A percentile compares a stretch with the other conserved stretches of the same genome.
These are phyloP conservation scores for Liolophura sinensis DNA, from an alignment of 1,140 invertebrate species.

Conservation along the genomic window DNA sequence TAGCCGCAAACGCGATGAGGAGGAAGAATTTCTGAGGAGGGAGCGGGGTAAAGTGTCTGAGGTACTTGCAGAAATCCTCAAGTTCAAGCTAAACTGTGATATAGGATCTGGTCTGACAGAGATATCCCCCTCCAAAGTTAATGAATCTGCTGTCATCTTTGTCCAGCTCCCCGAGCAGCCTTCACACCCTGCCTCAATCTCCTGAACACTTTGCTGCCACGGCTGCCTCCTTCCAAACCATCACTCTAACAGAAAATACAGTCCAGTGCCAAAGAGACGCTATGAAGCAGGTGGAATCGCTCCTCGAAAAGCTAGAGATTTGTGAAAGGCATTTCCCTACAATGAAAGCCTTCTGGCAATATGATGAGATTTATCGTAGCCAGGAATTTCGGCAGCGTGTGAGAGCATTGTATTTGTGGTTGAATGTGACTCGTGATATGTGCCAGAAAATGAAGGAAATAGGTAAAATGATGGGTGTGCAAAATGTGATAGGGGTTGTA, in stretches of 20 bases:
- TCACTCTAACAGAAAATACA: slow-evolving; percentile 27
- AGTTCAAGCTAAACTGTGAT: slow-evolving; percentile 66
- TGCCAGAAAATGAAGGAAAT: slow-evolving; percentile 78
- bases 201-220: neutral
- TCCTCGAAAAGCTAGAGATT: slow-evolving; percentile 74
- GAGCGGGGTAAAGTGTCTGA: slow-evolving; percentile 72
- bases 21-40: slow-evolving; percentile 76
- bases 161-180: neutral
- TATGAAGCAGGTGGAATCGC: slow-evolving; percentile 71
- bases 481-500: slow-evolving; percentile 41
- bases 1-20: slow-evolving; percentile 71
- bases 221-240: slow-evolving; percentile 23
- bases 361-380: slow-evolving; percentile 74
- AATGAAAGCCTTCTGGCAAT: slow-evolving; percentile 72
- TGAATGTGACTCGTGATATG: slow-evolving; percentile 84
- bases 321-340: slow-evolving; percentile 82
- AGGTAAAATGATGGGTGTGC: slow-evolving; percentile 71
- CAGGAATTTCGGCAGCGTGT: slow-evolving; percentile 70
- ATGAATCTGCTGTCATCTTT: neutral
- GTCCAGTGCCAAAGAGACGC: slow-evolving; percentile 60
- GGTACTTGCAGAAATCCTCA: slow-evolving; percentile 75
- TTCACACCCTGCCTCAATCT: neutral
- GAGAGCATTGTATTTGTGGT: slow-evolving; percentile 85
- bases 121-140: neutral
- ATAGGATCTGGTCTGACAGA: neutral